A percentile compares a stretch with the other conserved stretches of the same genome.
Evolutionary conservation across 2,888 invertebrate species (phyloP).

Genomic region (Cryptocephalus primarius): DNA sequence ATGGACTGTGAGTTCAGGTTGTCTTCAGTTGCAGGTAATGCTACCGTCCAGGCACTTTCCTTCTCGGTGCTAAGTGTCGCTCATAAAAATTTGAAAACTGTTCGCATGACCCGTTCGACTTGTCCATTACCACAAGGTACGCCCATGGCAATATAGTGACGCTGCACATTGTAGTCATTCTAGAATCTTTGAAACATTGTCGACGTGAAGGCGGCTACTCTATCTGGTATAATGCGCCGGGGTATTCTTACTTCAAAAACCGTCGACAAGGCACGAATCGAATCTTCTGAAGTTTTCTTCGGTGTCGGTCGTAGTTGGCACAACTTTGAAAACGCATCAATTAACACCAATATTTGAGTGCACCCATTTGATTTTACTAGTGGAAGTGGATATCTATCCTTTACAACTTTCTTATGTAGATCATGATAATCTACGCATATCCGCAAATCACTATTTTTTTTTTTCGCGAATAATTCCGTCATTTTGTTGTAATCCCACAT

Average conservation of each 20-base stretch:
- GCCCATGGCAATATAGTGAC: conserved; percentile 6
- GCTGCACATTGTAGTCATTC: background rate
- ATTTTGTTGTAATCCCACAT: too few species aligned
- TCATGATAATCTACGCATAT: conserved; percentile 10
- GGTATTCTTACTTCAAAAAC: conserved; percentile 9
- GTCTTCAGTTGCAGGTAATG: conserved; percentile 1
- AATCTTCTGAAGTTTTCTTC: conserved; percentile 11
- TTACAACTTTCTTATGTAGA: conserved; percentile 3
- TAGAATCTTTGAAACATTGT: conserved; percentile 7
- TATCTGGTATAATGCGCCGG: conserved; percentile 6
- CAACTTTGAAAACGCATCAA: conserved; percentile 15
- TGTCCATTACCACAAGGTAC: conserved; percentile 10
- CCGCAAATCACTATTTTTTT: conserved; percentile 10
- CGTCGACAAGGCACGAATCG: conserved; percentile 7
- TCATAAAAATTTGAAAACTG: conserved; percentile 9
- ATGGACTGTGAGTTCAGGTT: conserved; percentile 9
- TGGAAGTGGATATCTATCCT: conserved; percentile 5
- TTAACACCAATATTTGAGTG: conserved; percentile 11
- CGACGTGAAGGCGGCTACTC: conserved; percentile 10
- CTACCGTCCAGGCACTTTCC: conserved; percentile 4
- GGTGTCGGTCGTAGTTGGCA: conserved; percentile 9
- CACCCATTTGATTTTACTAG: conserved; percentile 6
- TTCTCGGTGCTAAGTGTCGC: conserved; percentile 5
- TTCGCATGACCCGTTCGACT: conserved; percentile 10
- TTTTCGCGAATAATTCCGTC: background rate